phyloP scores from a whole-genome alignment of 2,888 invertebrate genomes.

The Maniola hyperantus region DNA sequence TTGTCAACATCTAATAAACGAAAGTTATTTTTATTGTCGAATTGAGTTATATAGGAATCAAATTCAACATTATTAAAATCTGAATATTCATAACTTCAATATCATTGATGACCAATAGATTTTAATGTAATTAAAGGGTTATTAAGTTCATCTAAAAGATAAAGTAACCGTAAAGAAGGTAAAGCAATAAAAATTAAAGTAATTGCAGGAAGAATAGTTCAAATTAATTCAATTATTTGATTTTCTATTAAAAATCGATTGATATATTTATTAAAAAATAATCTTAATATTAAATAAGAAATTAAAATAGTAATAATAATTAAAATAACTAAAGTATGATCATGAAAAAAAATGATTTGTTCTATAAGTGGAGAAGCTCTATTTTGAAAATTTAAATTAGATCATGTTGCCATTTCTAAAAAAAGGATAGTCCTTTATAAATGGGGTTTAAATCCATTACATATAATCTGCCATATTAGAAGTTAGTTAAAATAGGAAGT shows the following conservation, averaged over 20 bases:
- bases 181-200: conserved; percentile 84
- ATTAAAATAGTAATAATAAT: conserved; percentile 83
- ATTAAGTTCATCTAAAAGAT: conserved; percentile 84
- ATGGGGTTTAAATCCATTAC: conserved; percentile 86
- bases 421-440: conserved; percentile 84
- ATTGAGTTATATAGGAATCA: conserved; percentile 42
- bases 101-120: conserved; percentile 86
- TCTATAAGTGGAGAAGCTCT: conserved; percentile 84
- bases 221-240: conserved; percentile 84
- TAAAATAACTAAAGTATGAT: conserved; percentile 81
- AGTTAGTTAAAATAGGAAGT: too few species aligned
- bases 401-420: conserved; percentile 85
- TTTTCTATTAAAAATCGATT: conserved; percentile 82
- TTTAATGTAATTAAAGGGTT: conserved; percentile 78
- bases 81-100: conserved; percentile 86
- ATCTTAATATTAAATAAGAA: conserved; percentile 77
- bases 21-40: conserved; percentile 28
- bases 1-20: conserved; percentile 62
- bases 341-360: conserved; percentile 85
- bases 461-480: conserved; percentile 83
- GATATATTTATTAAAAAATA: conserved; percentile 82
- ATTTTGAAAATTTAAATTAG: conserved; percentile 83
- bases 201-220: conserved; percentile 84
- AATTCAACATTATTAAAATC: conserved; percentile 67
- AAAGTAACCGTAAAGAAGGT: conserved; percentile 83